Conservation (phyloP, 2,888 invertebrate genomes). For the Petrophora chlorosata region DNA sequence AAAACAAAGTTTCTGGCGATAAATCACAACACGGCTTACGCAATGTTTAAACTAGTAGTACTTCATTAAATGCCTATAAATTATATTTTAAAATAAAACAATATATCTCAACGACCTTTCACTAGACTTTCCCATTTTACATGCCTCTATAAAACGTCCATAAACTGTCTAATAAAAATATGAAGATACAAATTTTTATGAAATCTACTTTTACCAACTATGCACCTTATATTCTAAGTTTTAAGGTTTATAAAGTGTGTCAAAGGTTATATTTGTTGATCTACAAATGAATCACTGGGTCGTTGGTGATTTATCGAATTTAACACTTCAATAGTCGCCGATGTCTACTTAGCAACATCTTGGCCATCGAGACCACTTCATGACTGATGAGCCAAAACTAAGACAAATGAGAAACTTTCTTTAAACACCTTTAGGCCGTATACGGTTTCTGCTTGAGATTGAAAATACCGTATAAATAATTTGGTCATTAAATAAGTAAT, state of each 20-base stretch:
- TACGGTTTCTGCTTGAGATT: conserved; percentile 2
- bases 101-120: conserved; percentile 61
- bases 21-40: conserved; percentile 29
- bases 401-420: neutral
- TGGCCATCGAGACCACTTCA: conserved; percentile 22
- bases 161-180: conserved; percentile 60
- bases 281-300: conserved; percentile 61
- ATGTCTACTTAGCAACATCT: conserved; percentile 49
- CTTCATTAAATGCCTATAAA: conserved; percentile 50
- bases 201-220: conserved; percentile 28
- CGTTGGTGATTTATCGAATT: conserved; percentile 63
- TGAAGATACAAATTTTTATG: conserved; percentile 35
- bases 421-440: conserved; percentile 11
- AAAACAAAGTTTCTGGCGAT: conserved; percentile 31
- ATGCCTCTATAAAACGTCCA: conserved; percentile 53
- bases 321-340: conserved; percentile 62
- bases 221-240: conserved; percentile 34
- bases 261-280: conserved; percentile 36
- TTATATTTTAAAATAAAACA: conserved; percentile 48
- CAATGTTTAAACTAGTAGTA: conserved; percentile 35
- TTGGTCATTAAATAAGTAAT: conserved; percentile 6
- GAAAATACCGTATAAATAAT: conserved; percentile 1
- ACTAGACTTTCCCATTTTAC: conserved; percentile 67
- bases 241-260: conserved; percentile 26
- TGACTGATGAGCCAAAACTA: conserved; percentile 26